Conservation (phyloP, 2,113 vertebrate species). For the Rhinopithecus roxellana region DNA sequence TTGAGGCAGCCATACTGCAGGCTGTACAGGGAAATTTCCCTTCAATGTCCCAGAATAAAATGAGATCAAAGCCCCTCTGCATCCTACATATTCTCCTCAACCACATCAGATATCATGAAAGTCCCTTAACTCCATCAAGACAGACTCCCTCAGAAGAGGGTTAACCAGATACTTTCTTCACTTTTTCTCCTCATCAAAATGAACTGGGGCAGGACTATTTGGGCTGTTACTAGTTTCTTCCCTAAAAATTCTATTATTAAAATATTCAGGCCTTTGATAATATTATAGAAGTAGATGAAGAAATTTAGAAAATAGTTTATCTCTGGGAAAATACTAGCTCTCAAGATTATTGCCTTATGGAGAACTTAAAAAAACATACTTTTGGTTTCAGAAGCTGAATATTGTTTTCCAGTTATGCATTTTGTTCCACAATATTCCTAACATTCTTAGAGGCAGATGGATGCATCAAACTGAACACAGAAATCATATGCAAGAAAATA, state of each 20-base stretch:
- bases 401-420: neutral
- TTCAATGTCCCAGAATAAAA: neutral
- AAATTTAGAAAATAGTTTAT: neutral
- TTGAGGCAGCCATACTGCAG: fast-evolving
- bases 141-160: fast-evolving
- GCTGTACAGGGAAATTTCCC: neutral
- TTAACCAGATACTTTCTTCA: neutral
- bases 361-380: neutral
- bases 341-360: neutral
- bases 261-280: neutral
- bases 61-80: neutral
- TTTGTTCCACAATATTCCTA: neutral
- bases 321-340: neutral
- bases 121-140: neutral
- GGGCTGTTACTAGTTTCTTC: neutral
- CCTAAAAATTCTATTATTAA: neutral
- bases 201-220: neutral
- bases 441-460: neutral
- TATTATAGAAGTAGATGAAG: neutral
- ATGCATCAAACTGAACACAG: neutral
- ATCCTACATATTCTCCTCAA: neutral
- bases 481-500: neutral
- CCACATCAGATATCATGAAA: neutral
- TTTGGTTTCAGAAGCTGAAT: neutral
- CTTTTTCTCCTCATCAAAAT: neutral